Conservation (phyloP, 2,888 invertebrate genomes). For the Gryllus longicercus region DNA sequence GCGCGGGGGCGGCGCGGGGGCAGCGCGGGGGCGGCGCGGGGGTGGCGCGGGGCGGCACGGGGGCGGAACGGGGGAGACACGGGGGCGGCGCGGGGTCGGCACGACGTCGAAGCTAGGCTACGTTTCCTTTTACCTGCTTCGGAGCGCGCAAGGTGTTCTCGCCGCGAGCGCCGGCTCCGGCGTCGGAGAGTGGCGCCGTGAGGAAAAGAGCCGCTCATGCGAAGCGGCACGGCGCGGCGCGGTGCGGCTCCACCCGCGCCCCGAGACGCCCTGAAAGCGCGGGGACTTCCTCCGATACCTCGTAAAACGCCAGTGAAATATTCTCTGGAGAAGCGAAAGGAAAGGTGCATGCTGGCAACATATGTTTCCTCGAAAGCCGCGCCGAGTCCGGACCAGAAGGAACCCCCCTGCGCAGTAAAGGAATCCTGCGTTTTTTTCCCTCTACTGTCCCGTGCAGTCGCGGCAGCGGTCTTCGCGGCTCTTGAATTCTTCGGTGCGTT, state of each 20-base stretch:
- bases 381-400: not conserved
- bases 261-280: not conserved
- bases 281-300: not conserved
- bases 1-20: too few species aligned
- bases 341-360: not conserved
- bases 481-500: not conserved
- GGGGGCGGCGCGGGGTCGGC: too few species aligned
- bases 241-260: not conserved
- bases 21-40: too few species aligned
- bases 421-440: not conserved
- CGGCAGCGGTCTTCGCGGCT: not conserved
- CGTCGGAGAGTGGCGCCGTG: too few species aligned
- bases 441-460: not conserved
- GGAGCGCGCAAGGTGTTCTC: too few species aligned
- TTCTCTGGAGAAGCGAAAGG: conserved; percentile 8
- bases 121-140: too few species aligned
- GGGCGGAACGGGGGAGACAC: too few species aligned
- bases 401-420: not conserved
- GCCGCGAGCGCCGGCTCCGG: too few species aligned
- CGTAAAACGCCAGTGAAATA: conserved; percentile 1
- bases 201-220: too few species aligned
- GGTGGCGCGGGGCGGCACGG: too few species aligned
- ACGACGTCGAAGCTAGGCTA: too few species aligned
- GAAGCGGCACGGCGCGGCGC: not conserved
- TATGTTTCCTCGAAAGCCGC: conserved; percentile 6